Evolutionary conservation across 2,113 vertebrate genomes (phyloP), one percentile per base, ranked within the genome.

Genomic region (Suncus etruscus): DNA sequence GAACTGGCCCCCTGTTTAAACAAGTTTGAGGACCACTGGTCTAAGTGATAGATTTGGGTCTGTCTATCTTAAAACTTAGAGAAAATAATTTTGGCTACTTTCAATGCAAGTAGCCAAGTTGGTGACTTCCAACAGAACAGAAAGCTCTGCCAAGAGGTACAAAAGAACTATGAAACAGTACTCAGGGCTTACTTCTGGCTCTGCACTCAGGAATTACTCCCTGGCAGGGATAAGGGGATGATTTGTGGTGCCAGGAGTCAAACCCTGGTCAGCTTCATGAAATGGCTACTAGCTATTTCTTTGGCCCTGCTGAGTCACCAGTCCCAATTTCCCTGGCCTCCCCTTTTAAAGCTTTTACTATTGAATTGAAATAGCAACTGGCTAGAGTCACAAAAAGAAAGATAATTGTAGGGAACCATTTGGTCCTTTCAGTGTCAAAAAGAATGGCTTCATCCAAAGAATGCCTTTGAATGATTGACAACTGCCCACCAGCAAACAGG

Each of bases 401-500:
- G 54, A 90, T 87, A 70, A 94, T 88, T 91, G 94, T 27, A 82
- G 81, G 68, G 39, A 90, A 94, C 39, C 25, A 65, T 78, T 68
- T 83, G 51, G 47, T 87, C 69, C 86, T 51, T 73, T 65, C 76
- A 88, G 32, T 3, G 32, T 75, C 8, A 3, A 83, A 75, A 91
- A 78, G 81, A 90, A 88, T 25, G n/a, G 66, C 14, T 29, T 66
- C 27, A 29, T 66, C 58, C 65, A 78, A 78, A 65, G 51, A 61
- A 84, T 31, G 31, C 7, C 74, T 85, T 68, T 72, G 29, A 70
- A 54, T 16, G 25, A n/a, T 8, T 0, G 8, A 87, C 65, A 27
- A 75, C 63, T 75, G 54, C 48, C 79, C 45, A 24, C 72, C 83
- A 81, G 77, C 73, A 73, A 70, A 48, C 0, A 2, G 39, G 11